Evolutionary conservation across 1,140 invertebrate genomes (phyloP).

Genomic region (Leptinotarsa lineolata): DNA sequence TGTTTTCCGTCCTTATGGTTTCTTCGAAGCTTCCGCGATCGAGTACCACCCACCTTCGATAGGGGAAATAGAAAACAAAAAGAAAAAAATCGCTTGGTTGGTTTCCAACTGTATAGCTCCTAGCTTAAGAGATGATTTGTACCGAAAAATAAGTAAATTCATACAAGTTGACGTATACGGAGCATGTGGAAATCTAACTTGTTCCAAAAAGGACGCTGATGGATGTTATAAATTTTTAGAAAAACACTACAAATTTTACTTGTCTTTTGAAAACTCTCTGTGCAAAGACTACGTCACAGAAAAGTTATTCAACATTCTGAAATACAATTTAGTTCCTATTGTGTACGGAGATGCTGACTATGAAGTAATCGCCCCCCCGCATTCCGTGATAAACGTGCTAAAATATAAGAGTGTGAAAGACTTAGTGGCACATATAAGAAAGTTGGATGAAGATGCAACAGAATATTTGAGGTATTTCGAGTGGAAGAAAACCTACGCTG

Average conservation of each 20-base stretch:
- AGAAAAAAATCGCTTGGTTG: constrained; percentile 63
- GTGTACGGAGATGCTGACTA: constrained; percentile 65
- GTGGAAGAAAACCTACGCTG: constrained; percentile 50
- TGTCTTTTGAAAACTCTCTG: constrained; percentile 66
- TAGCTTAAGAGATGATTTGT: constrained; percentile 61
- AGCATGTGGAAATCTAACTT: constrained; percentile 57
- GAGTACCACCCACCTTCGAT: constrained; percentile 18
- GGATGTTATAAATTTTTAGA: constrained; percentile 57
- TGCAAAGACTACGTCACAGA: constrained; percentile 65
- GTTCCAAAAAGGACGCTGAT: constrained; percentile 48
- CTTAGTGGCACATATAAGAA: constrained; percentile 60
- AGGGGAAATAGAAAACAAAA: constrained; percentile 49
- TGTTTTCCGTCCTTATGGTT: constrained; percentile 28
- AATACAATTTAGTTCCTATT: constrained; percentile 60
- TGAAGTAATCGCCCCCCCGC: constrained; percentile 58
- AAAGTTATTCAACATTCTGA: constrained; percentile 60
- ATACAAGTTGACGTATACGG: constrained; percentile 73
- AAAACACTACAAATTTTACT: constrained; percentile 57
- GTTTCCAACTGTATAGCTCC: constrained; percentile 64
- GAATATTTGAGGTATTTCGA: constrained; percentile 61
- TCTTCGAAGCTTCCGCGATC: constrained; percentile 9
- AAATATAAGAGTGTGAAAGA: constrained; percentile 59
- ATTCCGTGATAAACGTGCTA: constrained; percentile 67
- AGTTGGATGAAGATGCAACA: constrained; percentile 55
- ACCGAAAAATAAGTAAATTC: constrained; percentile 60